Evolutionary conservation across 1,140 invertebrate species (phyloP).

Genomic region (Magallana ariakensis): DNA sequence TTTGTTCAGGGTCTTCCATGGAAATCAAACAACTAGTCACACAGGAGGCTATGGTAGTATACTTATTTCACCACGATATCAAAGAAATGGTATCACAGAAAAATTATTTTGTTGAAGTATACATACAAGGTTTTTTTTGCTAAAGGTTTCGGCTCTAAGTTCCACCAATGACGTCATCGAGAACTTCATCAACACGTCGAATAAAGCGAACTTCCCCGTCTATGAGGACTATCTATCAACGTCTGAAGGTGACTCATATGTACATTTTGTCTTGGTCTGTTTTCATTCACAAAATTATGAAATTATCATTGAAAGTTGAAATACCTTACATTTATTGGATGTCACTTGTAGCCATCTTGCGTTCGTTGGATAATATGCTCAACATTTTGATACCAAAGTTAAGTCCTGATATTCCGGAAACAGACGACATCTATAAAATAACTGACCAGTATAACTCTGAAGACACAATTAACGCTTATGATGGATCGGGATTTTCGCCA

Average conservation of each 20-base stretch:
- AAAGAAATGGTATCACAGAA: not conserved
- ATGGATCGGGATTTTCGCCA: constrained; percentile 19
- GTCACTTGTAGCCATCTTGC: constrained; percentile 43
- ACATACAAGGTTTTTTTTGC: too few relatives aligned
- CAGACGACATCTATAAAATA: constrained; percentile 30
- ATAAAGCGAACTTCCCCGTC: constrained; percentile 16
- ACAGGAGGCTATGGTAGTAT: not conserved
- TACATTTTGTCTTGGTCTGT: too few relatives aligned
- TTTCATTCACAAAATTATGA: too few relatives aligned
- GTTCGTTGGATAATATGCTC: constrained; percentile 47
- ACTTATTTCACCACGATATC: not conserved
- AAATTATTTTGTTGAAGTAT: not conserved
- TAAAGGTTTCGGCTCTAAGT: not conserved
- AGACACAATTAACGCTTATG: constrained; percentile 6
- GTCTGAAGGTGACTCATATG: constrained; percentile 53
- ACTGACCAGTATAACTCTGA: not conserved
- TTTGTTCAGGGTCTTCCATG: not conserved
- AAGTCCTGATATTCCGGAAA: constrained; percentile 39
- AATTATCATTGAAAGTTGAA: too few relatives aligned
- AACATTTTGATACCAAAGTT: constrained; percentile 32
- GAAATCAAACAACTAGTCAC: constrained; percentile 24
- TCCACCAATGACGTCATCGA: not conserved
- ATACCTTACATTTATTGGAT: not conserved
- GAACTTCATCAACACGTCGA: constrained; percentile 26
- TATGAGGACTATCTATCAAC: constrained; percentile 50